A percentile compares a stretch with the other conserved stretches of the same genome.
Evolutionary conservation across 2,113 vertebrate genomes (phyloP).

Genomic region (Delphinus delphis): DNA sequence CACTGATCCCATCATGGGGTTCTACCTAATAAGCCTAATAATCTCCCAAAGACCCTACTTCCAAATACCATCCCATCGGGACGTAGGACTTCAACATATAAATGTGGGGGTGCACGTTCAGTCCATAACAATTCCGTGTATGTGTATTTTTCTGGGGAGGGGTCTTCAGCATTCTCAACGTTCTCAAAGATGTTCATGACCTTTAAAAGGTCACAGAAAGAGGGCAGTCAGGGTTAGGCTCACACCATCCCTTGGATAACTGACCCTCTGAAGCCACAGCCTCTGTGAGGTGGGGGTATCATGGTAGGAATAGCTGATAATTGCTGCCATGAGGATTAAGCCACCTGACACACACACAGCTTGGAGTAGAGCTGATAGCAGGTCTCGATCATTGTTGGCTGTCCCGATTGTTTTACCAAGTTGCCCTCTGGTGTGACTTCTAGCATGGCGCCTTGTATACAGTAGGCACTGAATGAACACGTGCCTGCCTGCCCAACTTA

Average conservation of each 20-base stretch:
- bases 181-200: not conserved
- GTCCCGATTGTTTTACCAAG: not conserved
- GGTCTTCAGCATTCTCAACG: not conserved
- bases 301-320: too few species aligned
- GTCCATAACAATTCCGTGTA: not conserved
- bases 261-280: fast-evolving
- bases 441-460: not conserved
- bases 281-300: not conserved
- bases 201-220: not conserved
- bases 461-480: fast-evolving
- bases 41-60: not conserved
- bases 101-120: not conserved
- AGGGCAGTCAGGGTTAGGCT: not conserved
- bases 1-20: not conserved
- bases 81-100: not conserved
- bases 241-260: not conserved
- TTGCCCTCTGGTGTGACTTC: not conserved
- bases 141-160: not conserved
- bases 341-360: not conserved
- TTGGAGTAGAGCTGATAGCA: not conserved
- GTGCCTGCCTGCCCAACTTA: not conserved
- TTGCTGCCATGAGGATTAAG: too few species aligned
- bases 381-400: not conserved
- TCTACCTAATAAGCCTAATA: not conserved
- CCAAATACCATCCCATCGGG: fast-evolving